These are phyloP conservation scores for Apamea monoglypha DNA, from an alignment of 2,888 invertebrate species.

Conservation along the genomic window DNA sequence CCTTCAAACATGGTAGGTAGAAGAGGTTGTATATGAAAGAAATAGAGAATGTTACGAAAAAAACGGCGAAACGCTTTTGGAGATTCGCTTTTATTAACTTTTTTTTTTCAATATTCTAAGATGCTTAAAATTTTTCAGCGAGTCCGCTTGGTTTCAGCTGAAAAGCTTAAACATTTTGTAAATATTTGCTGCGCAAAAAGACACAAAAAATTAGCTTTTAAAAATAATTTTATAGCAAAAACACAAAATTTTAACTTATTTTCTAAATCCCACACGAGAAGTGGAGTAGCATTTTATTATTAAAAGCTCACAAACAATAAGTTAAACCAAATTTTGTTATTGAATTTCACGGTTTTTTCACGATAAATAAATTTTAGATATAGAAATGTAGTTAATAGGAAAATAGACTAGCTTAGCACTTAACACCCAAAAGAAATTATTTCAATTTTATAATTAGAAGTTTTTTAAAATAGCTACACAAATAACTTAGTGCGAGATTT, in stretches of 20 bases:
- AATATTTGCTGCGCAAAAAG: constrained; percentile 57
- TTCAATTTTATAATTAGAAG: constrained; percentile 25
- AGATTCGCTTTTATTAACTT: constrained; percentile 58
- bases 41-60: constrained; percentile 73
- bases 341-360: constrained; percentile 50
- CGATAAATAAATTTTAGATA: constrained; percentile 58
- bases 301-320: constrained; percentile 33
- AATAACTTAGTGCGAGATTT: constrained; percentile 50
- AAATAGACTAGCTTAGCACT: constrained; percentile 61
- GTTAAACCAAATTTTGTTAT: constrained; percentile 34
- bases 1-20: constrained; percentile 90
- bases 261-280: constrained; percentile 61
- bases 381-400: constrained; percentile 64
- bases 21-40: constrained; percentile 89
- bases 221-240: constrained; percentile 40
- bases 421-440: constrained; percentile 36
- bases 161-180: constrained; percentile 61
- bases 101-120: constrained; percentile 49
- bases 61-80: constrained; percentile 54
- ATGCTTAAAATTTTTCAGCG: constrained; percentile 60
- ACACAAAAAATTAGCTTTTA: constrained; percentile 41
- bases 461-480: constrained; percentile 34
- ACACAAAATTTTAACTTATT: constrained; percentile 44
- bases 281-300: constrained; percentile 59
- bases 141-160: constrained; percentile 53